A percentile compares a stretch with the other conserved stretches of the same genome.
Conservation (phyloP, 2,888 invertebrate species). For the Heliothis peltigera region DNA sequence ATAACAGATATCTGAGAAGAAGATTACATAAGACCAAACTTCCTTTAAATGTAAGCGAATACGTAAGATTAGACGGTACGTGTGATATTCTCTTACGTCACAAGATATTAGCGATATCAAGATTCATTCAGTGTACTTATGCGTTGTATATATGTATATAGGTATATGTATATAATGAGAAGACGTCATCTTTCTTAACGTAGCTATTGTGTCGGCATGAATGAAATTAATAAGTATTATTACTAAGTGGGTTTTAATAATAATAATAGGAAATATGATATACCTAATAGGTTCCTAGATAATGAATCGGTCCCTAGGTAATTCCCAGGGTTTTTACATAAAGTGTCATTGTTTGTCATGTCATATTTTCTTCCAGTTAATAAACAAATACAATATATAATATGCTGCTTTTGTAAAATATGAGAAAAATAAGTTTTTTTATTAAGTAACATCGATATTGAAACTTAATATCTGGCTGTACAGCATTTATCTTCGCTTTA, state of each 20-base stretch:
- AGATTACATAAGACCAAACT: conserved; percentile 1
- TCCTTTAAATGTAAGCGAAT: conserved; percentile 23
- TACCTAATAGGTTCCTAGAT: no score
- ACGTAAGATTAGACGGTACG: conserved; percentile 1
- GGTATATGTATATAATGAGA: background rate
- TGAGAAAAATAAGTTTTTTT: no score
- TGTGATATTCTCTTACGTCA: conserved; percentile 20
- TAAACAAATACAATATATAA: no score
- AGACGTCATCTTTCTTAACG: background rate
- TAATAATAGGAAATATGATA: no score
- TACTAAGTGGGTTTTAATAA: no score
- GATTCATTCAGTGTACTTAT: background rate
- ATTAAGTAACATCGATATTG: no score
- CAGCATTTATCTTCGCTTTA: background rate
- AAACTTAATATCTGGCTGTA: background rate
- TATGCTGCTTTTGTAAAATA: no score
- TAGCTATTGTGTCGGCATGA: no score
- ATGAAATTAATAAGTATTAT: no score
- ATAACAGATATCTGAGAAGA: conserved; percentile 2
- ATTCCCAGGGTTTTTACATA: no score
- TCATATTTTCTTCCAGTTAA: no score
- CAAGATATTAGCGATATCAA: background rate
- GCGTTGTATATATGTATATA: background rate
- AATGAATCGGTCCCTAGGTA: no score
- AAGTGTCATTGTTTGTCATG: background rate